Conservation (phyloP, 2,797 vertebrate species). For the Alauda arvensis region DNA sequence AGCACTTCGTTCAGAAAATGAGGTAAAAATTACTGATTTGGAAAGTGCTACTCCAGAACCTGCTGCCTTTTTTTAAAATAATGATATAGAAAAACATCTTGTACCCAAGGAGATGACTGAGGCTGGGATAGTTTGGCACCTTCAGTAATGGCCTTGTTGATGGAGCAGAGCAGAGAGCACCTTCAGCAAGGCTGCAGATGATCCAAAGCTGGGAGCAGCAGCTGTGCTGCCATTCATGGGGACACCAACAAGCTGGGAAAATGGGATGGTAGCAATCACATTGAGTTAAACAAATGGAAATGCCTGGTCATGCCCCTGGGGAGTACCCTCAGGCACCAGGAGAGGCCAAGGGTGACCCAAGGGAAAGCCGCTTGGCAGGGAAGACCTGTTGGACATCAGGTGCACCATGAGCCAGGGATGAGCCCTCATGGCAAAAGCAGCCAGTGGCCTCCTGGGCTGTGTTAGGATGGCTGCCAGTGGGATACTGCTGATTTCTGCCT, state of each 20-base stretch:
- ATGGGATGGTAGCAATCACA: not conserved
- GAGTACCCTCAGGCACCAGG: not conserved
- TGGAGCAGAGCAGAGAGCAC: not conserved
- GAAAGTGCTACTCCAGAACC: not conserved
- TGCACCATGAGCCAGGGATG: not conserved
- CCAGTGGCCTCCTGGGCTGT: not conserved
- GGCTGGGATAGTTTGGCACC: not conserved
- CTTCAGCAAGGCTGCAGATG: not conserved
- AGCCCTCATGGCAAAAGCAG: not conserved
- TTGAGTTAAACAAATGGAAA: not conserved
- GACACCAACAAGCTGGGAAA: not conserved
- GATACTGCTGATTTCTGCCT: not conserved
- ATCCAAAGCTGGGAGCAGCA: not conserved
- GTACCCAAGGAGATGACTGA: not conserved
- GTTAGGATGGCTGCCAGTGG: not conserved
- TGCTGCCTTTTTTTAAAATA: not conserved
- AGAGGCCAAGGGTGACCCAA: not conserved
- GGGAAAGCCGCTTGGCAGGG: not conserved
- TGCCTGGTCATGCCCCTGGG: not conserved
- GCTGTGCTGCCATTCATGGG: not conserved
- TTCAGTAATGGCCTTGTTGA: not conserved
- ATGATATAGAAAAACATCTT: not conserved
- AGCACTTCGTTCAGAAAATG: constrained; percentile 87
- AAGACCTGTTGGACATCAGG: not conserved
- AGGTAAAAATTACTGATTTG: constrained; percentile 73